Evolutionary conservation across 2,888 invertebrate species (phyloP).

Genomic region (Cantharis rustica): DNA sequence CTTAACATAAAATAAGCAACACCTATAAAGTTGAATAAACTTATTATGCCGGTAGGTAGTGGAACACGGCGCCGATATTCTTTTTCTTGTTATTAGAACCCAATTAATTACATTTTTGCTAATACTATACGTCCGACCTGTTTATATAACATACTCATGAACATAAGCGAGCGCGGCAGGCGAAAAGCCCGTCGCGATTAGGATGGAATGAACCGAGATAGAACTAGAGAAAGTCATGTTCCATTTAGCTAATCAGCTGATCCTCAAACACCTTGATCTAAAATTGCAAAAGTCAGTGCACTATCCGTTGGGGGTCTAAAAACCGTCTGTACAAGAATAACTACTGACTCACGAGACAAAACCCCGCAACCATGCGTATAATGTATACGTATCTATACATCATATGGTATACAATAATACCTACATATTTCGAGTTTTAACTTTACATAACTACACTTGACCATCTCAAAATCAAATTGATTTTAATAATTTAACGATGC

Average conservation of each 20-base stretch:
- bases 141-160: not conserved
- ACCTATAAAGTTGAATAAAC: not conserved
- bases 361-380: slow-evolving; percentile 1
- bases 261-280: slow-evolving; percentile 36
- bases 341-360: slow-evolving; percentile 28
- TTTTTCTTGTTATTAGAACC: not conserved
- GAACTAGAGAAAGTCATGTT: not conserved
- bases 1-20: not conserved
- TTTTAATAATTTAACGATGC: not conserved
- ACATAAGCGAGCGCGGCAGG: not conserved
- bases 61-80: slow-evolving; percentile 6
- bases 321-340: slow-evolving; percentile 34
- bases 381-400: not conserved
- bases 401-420: not conserved
- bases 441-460: not conserved
- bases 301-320: slow-evolving; percentile 35
- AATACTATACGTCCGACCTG: not conserved
- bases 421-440: not conserved
- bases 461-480: not conserved
- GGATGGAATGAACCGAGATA: not conserved
- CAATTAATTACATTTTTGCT: not conserved
- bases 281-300: slow-evolving; percentile 39
- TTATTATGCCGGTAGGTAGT: not conserved
- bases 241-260: slow-evolving; percentile 33
- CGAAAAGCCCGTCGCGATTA: not conserved